Conservation (phyloP, 2,113 vertebrate genomes). For the Xiphophorus couchianus region DNA sequence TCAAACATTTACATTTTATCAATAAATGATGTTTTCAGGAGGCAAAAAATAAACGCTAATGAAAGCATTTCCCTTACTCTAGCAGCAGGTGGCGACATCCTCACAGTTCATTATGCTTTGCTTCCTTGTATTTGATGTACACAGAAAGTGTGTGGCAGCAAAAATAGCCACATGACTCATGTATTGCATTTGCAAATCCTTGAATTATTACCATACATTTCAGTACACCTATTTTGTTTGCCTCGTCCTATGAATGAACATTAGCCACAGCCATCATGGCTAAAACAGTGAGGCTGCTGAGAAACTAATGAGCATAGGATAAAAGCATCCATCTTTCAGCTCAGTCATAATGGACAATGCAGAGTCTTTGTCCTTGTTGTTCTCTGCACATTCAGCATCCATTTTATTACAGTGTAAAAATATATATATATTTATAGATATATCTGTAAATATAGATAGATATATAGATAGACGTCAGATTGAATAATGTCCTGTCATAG, state of each 20-base stretch:
- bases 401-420: constrained; percentile 16
- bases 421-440: too few relatives aligned
- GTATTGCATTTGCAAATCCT: neutral
- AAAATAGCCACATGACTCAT: neutral
- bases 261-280: neutral
- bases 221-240: neutral
- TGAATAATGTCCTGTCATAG: neutral
- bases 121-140: neutral
- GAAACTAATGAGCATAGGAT: constrained; percentile 21
- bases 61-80: neutral
- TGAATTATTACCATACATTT: neutral
- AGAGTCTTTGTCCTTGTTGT: constrained; percentile 2
- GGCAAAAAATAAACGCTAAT: neutral
- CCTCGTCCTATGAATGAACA: neutral
- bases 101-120: neutral
- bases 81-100: constrained; percentile 46
- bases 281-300: constrained; percentile 5
- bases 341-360: neutral
- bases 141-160: neutral
- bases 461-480: neutral
- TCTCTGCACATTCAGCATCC: neutral
- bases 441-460: too few relatives aligned
- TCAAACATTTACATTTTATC: constrained; percentile 19
- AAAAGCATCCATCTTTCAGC: constrained; percentile 29
- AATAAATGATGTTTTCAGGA: constrained; percentile 2